These are phyloP conservation scores for Dryadula phaetusa DNA, from an alignment of 2,888 invertebrate genomes.

Conservation along the genomic window DNA sequence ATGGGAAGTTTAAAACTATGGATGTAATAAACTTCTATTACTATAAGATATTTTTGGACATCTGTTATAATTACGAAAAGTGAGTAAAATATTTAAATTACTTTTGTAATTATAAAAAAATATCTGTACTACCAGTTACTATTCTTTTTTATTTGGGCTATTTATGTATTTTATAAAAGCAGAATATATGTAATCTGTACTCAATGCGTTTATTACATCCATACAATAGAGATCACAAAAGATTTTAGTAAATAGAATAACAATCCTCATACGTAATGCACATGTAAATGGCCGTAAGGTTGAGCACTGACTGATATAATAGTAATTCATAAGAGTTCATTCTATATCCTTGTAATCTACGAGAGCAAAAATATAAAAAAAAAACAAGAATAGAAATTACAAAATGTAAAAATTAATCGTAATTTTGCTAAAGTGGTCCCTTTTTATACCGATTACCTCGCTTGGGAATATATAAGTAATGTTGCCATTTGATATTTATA, in stretches of 20 bases:
- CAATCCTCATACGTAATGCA: conserved; percentile 23
- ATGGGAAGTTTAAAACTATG: conserved; percentile 3
- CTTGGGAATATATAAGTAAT: conserved; percentile 41
- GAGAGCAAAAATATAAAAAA: conserved; percentile 24
- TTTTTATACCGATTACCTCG: conserved; percentile 48
- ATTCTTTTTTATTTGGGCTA: too few relatives aligned
- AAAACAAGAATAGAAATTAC: conserved; percentile 32
- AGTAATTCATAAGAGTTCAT: conserved; percentile 20
- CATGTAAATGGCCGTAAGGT: conserved; percentile 22
- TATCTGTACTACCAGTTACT: too few relatives aligned
- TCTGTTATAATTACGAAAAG: neutral
- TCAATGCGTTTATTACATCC: conserved; percentile 13
- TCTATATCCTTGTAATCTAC: conserved; percentile 30
- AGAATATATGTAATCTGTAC: neutral
- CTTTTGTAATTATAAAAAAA: too few relatives aligned
- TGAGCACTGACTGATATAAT: conserved; percentile 28
- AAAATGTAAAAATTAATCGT: conserved; percentile 34
- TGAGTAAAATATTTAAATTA: neutral
- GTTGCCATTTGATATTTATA: conserved; percentile 27
- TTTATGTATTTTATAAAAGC: neutral
- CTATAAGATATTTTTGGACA: neutral
- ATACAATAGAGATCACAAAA: neutral
- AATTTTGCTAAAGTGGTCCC: conserved; percentile 43
- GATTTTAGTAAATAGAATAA: conserved; percentile 8
- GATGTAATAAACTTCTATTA: conserved; percentile 12